phyloP scores from a whole-genome alignment of 1,140 invertebrate species.

The Sitophilus oryzae region DNA sequence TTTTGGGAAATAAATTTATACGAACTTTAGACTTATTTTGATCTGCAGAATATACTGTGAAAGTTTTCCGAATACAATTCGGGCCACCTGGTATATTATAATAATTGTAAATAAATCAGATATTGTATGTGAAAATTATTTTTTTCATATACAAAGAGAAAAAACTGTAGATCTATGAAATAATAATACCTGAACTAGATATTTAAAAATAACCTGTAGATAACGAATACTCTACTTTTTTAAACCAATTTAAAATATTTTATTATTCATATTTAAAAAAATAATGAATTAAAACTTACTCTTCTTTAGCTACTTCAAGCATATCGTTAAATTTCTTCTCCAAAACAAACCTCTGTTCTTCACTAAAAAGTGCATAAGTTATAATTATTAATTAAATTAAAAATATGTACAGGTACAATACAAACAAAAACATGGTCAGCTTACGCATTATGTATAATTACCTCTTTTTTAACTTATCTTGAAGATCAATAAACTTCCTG shows the following conservation, averaged over 20 bases:
- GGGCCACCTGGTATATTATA: no score
- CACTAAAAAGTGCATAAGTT: constrained; percentile 31
- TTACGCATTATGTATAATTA: constrained; percentile 19
- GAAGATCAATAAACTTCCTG: constrained; percentile 38
- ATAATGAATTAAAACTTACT: constrained; percentile 33
- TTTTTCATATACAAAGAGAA: no score
- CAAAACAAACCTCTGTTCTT: constrained; percentile 38
- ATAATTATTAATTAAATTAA: background rate
- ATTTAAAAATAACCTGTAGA: no score
- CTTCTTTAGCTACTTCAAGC: constrained; percentile 36
- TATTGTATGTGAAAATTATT: no score
- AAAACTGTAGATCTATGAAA: no score
- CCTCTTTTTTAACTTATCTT: constrained; percentile 41
- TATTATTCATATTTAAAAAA: background rate
- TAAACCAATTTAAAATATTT: background rate
- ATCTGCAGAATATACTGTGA: no score
- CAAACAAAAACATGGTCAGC: constrained; percentile 30
- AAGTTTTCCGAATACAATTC: no score
- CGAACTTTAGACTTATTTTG: no score
- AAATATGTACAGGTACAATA: constrained; percentile 23
- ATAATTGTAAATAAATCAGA: no score
- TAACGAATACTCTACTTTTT: no score
- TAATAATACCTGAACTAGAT: no score
- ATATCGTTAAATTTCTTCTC: constrained; percentile 42
- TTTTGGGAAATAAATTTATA: no score